phyloP scores from a whole-genome alignment of 2,888 invertebrate species.

The Dynastes hyllus region DNA sequence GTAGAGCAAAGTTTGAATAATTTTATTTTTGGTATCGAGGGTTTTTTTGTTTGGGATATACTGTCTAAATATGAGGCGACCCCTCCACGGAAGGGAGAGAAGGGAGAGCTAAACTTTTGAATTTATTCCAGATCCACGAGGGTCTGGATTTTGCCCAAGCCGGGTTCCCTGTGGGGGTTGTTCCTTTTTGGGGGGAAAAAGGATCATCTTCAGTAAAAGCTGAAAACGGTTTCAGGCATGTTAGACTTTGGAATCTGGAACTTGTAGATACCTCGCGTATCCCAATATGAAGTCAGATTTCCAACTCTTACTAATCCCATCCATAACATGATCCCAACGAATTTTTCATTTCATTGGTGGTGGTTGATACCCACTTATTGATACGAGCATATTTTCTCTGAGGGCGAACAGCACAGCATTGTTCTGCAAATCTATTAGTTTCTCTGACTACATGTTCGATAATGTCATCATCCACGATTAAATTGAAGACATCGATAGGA shows the following conservation, averaged over 20 bases:
- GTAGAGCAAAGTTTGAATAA: no score
- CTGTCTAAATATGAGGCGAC: no score
- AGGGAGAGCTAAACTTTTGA: no score
- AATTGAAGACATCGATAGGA: not conserved
- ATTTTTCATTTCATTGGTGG: conserved; percentile 31
- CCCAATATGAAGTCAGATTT: conserved; percentile 34
- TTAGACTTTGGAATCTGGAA: conserved; percentile 24
- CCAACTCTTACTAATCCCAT: conserved; percentile 42
- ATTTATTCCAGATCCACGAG: no score
- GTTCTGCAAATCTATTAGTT: not conserved
- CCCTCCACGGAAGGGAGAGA: no score
- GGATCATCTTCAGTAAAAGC: conserved; percentile 54
- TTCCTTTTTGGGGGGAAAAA: no score
- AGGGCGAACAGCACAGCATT: not conserved
- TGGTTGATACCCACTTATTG: conserved; percentile 38
- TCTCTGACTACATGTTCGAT: not conserved
- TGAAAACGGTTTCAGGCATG: conserved; percentile 57
- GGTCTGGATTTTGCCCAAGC: no score
- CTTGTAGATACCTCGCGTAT: conserved; percentile 40
- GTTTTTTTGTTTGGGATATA: no score
- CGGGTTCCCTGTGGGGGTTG: no score
- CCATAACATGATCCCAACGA: conserved; percentile 40
- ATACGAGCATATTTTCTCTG: not conserved
- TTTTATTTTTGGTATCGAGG: no score
- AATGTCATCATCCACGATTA: not conserved